Base-by-base conservation (phyloP, 2,113 vertebrate genomes). In the Rhinopomastus cyanomelas region DNA sequence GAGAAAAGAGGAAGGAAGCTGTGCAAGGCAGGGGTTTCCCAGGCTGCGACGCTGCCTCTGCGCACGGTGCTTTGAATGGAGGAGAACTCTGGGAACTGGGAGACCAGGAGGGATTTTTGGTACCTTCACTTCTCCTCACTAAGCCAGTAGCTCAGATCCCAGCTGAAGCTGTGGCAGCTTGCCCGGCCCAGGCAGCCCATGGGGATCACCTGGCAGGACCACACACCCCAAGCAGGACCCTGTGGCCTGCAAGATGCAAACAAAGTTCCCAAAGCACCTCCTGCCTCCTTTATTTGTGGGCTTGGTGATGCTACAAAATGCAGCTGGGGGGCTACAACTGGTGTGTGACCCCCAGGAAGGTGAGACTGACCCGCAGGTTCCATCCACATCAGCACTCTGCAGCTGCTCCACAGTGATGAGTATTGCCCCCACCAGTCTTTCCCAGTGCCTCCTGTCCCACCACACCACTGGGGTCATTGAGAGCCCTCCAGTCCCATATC, bases 1-100 rank as follows among this genome's bases (percentile, higher is more conserved):
- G 42, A 90, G 90, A 93, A 90, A 94, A 90, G 78, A 60, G 11
- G 94, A 95, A 96, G 94, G 94, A 96, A 96, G 76, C 86, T 18
- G 26, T 95, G 92, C 93, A 95, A 94, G 81, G 27, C 62, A 52
- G 94, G 93, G 90, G 73, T 80, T 95, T 93, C 94, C 94, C 90
- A 2, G 44, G 27, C 74, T 53, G 3, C 3, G 7, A 84, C 32
- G 30, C 12, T 68, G 46, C 21, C 82, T 84, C 64, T 27, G 25
- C 51, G 65, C 29, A 62, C 1, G 9, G 84, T 91, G 59, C 81
- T 95, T 73, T 95, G 94, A 95, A 95, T 93, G 90, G 78, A 91
- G 55, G 75, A 88, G 69, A 91, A 83, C 59, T 85, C 65, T 90
- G 88, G 90, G 81, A 94, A 87, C 88, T 71, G 30, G 87, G 76